Evolutionary conservation across 1,140 invertebrate genomes (phyloP).

Genomic region (Phymastichus coffea): DNA sequence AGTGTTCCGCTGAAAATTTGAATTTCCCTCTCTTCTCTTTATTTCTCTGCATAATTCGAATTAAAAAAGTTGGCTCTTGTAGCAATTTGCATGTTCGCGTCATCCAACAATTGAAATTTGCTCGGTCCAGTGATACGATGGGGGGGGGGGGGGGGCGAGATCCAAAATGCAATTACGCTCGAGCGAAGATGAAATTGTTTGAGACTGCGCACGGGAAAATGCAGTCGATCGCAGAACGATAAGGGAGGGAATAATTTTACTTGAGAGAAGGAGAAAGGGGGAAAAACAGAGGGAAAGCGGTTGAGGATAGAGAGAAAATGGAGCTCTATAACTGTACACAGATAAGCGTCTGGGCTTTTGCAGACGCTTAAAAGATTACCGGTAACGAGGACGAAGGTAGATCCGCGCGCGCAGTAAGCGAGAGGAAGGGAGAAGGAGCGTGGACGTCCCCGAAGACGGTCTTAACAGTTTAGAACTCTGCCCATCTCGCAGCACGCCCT

Average conservation of each 20-base stretch:
- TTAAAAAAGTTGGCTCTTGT: background rate
- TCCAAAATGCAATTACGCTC: too few species aligned
- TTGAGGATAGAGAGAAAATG: constrained; percentile 1
- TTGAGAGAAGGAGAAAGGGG: background rate
- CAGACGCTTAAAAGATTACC: constrained; percentile 36
- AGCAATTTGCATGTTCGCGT: background rate
- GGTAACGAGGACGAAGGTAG: constrained; percentile 36
- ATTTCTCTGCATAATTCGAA: too few species aligned
- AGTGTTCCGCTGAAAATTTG: background rate
- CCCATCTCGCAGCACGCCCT: constrained; percentile 23
- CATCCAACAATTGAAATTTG: too few species aligned
- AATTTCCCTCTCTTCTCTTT: too few species aligned
- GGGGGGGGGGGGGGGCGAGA: too few species aligned
- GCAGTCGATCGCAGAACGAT: background rate
- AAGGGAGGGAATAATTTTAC: too few species aligned
- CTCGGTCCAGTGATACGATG: too few species aligned
- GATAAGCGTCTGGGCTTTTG: constrained; percentile 19
- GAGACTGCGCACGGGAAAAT: background rate
- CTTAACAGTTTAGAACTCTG: constrained; percentile 41
- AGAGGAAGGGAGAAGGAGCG: constrained; percentile 1
- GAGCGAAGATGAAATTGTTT: constrained; percentile 18
- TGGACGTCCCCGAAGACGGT: constrained; percentile 34
- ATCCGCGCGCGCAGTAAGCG: background rate
- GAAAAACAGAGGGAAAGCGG: background rate
- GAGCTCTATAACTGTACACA: constrained; percentile 17